phyloP scores from a whole-genome alignment of 2,888 invertebrate species.

The Pharmacophagus antenor region DNA sequence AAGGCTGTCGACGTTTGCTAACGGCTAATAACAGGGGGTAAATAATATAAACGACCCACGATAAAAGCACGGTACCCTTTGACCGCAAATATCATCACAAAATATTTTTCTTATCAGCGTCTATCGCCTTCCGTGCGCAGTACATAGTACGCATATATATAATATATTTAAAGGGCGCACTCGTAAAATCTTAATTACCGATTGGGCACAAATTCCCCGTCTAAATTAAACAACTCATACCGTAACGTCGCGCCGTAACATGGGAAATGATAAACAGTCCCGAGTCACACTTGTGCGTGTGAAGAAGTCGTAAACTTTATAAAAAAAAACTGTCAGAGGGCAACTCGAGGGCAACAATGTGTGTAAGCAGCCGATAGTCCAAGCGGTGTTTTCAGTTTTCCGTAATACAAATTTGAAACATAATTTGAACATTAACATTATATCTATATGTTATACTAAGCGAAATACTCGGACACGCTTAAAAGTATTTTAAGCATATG shows the following conservation, averaged over 20 bases:
- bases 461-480: too few relatives aligned
- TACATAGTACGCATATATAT: neutral
- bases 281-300: conserved; percentile 71
- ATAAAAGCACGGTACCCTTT: conserved; percentile 14
- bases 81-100: conserved; percentile 22
- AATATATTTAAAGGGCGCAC: conserved; percentile 15
- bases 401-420: too few relatives aligned
- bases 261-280: conserved; percentile 59
- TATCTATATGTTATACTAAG: too few relatives aligned
- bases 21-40: conserved; percentile 19
- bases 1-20: conserved; percentile 12
- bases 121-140: conserved; percentile 25
- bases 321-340: conserved; percentile 46
- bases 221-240: conserved; percentile 48
- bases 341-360: conserved; percentile 14
- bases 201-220: conserved; percentile 40
- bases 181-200: conserved; percentile 41
- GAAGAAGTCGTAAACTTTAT: conserved; percentile 58
- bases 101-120: conserved; percentile 32
- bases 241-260: conserved; percentile 40
- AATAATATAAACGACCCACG: conserved; percentile 23
- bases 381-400: neutral
- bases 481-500: too few relatives aligned
- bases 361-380: conserved; percentile 1
- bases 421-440: too few relatives aligned